These are phyloP conservation scores for Ophioninae sp. DNA, from an alignment of 2,888 invertebrate species.

Conservation along the genomic window DNA sequence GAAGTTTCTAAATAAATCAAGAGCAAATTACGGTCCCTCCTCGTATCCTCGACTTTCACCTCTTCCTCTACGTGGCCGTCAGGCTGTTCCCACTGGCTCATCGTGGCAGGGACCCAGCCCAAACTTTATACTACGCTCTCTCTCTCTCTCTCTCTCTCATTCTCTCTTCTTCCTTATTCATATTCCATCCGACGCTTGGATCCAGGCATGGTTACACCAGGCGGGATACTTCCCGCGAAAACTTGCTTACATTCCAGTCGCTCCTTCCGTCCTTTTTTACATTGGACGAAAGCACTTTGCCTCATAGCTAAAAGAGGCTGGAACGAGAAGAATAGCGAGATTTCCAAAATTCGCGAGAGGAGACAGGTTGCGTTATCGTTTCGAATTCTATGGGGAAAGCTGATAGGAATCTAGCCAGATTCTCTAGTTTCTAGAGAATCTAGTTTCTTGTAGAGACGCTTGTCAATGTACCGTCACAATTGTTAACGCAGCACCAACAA, in stretches of 20 bases:
- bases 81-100: slow-evolving; percentile 35
- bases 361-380: background rate
- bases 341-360: background rate
- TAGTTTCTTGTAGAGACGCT: no score
- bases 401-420: no score
- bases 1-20: slow-evolving; percentile 77
- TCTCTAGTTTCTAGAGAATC: no score
- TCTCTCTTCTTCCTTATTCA: slow-evolving; percentile 67
- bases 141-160: slow-evolving; percentile 60
- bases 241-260: slow-evolving; percentile 67
- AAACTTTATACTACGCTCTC: slow-evolving; percentile 67
- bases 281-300: background rate
- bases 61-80: background rate
- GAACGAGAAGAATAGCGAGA: background rate
- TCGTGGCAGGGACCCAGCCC: slow-evolving; percentile 37
- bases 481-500: no score
- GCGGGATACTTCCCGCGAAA: slow-evolving; percentile 44
- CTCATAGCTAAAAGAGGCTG: background rate
- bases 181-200: slow-evolving; percentile 66
- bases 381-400: background rate
- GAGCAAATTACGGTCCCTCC: slow-evolving; percentile 71
- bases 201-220: slow-evolving; percentile 44
- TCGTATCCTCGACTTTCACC: slow-evolving; percentile 26
- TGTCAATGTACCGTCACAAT: no score
- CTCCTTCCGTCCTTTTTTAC: background rate